Conservation (phyloP, 2,888 invertebrate species). For the Oscheius sp. region DNA sequence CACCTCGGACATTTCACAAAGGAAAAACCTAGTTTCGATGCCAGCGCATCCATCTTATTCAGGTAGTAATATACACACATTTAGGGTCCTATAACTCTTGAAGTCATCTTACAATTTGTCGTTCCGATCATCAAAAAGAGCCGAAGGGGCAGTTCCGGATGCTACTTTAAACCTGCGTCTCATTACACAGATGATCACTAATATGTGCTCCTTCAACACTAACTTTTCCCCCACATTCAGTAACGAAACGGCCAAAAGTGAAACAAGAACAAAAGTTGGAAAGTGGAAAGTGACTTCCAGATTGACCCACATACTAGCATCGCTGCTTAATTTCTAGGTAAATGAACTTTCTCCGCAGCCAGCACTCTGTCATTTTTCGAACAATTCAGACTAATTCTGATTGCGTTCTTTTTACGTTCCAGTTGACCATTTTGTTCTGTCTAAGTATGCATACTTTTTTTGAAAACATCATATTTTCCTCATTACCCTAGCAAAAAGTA, state of each 20-base stretch:
- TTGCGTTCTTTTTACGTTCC: no score
- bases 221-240: not conserved
- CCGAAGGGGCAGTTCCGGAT: slow-evolving; percentile 13
- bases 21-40: slow-evolving; percentile 27
- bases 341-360: slow-evolving; percentile 18
- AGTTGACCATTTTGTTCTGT: no score
- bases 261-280: not conserved
- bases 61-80: not conserved
- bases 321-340: slow-evolving; percentile 12
- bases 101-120: slow-evolving; percentile 19
- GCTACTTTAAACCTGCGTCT: slow-evolving; percentile 33
- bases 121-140: slow-evolving; percentile 7
- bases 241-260: not conserved
- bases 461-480: no score
- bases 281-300: slow-evolving; percentile 1
- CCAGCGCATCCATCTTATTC: not conserved
- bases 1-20: slow-evolving; percentile 30
- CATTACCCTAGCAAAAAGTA: not conserved
- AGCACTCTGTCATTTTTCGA: no score
- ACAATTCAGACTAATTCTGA: no score
- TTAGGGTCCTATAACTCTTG: not conserved
- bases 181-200: slow-evolving; percentile 27
- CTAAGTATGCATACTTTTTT: no score
- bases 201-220: slow-evolving; percentile 27
- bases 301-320: slow-evolving; percentile 3